phyloP scores from a whole-genome alignment of 2,113 vertebrate species.

The Numenius arquata region DNA sequence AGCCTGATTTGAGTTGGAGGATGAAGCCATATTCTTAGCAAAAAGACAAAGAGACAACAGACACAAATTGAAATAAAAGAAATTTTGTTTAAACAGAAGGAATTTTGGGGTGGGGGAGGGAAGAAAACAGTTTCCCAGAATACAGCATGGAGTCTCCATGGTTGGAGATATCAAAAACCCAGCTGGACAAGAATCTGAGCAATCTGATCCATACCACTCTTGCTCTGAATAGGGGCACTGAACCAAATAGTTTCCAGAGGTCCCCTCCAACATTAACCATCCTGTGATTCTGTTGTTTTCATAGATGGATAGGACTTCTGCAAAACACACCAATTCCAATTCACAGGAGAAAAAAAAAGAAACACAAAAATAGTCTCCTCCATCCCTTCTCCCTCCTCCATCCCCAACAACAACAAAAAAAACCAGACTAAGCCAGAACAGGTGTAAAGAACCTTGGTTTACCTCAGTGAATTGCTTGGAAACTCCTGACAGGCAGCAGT shows the following conservation, averaged over 20 bases:
- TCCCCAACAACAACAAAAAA: not conserved
- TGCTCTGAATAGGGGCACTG: not conserved
- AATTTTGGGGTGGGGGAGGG: accelerated
- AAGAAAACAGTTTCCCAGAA: not conserved
- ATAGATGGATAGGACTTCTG: not conserved
- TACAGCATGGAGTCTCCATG: not conserved
- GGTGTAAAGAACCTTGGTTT: not conserved
- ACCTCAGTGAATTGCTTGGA: not conserved
- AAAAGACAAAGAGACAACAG: not conserved
- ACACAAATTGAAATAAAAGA: not conserved
- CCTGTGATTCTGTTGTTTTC: not conserved
- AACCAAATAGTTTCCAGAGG: not conserved
- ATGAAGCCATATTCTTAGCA: not conserved
- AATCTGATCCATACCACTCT: not conserved
- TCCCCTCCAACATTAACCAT: not conserved
- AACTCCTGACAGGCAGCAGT: not conserved
- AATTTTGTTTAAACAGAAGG: not conserved
- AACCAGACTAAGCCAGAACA: not conserved
- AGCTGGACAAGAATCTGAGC: not conserved
- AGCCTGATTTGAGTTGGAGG: not conserved
- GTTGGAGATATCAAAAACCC: not conserved
- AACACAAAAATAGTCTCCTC: not conserved
- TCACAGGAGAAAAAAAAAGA: not conserved
- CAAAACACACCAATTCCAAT: not conserved
- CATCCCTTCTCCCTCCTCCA: not conserved